phyloP scores from a whole-genome alignment of 1,140 invertebrate species.

The Triops cancriformis region DNA sequence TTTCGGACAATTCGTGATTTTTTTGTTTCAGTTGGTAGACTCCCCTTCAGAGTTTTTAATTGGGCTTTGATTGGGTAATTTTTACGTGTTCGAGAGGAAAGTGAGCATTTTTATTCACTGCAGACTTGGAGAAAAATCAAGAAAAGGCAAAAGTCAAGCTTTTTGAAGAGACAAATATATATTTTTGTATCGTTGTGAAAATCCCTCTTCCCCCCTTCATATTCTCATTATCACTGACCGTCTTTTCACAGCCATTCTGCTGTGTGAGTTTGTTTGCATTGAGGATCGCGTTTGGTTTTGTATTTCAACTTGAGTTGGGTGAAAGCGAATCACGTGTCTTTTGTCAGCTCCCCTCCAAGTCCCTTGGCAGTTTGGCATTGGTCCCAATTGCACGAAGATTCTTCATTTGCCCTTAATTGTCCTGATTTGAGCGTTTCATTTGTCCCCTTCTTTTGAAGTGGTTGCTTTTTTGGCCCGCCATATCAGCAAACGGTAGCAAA shows the following conservation, averaged over 20 bases:
- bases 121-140: neutral
- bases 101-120: neutral
- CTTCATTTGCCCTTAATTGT: neutral
- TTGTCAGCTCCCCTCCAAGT: neutral
- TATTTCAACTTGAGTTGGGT: neutral
- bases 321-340: neutral
- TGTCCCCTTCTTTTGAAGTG: neutral
- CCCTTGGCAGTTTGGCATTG: neutral
- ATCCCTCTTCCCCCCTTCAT: neutral
- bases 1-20: neutral
- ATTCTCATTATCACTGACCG: neutral
- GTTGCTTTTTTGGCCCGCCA: neutral
- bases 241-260: neutral
- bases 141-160: neutral
- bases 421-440: neutral
- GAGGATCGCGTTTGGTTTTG: neutral
- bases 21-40: neutral
- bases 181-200: slow-evolving; percentile 6
- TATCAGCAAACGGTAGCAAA: neutral
- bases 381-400: neutral
- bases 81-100: neutral
- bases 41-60: neutral
- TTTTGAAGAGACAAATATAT: neutral
- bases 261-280: neutral
- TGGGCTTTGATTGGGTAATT: neutral